Evolutionary conservation across 2,888 invertebrate species (phyloP).

Genomic region (Melinaea marsaeus): DNA sequence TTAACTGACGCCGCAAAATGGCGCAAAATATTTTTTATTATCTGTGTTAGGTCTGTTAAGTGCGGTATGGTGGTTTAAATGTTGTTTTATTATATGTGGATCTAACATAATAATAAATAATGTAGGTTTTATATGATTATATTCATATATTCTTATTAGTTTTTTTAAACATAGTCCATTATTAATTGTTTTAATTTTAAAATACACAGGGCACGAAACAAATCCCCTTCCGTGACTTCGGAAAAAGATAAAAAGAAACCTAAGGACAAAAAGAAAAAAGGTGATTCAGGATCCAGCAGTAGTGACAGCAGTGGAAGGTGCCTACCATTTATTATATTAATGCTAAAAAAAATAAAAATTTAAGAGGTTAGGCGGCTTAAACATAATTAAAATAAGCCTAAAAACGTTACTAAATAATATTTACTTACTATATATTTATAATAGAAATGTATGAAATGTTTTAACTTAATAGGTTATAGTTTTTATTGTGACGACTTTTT

Average conservation of each 20-base stretch:
- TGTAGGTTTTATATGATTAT: too few relatives aligned
- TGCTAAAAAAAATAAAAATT: conserved; percentile 16
- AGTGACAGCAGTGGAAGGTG: conserved; percentile 87
- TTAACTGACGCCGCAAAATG: conserved; percentile 24
- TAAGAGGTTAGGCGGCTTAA: conserved; percentile 20
- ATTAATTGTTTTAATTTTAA: neutral
- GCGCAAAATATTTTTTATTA: conserved; percentile 16
- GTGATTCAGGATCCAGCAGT: conserved; percentile 86
- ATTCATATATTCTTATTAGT: too few relatives aligned
- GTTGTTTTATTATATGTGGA: neutral
- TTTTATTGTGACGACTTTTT: too few relatives aligned
- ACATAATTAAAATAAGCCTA: neutral
- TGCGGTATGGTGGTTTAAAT: conserved; percentile 8
- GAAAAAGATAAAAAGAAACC: conserved; percentile 85
- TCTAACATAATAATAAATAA: too few relatives aligned
- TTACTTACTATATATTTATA: too few relatives aligned
- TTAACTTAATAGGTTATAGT: too few relatives aligned
- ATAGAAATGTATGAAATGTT: too few relatives aligned
- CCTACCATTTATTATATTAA: neutral
- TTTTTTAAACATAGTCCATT: too few relatives aligned
- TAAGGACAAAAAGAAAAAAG: conserved; percentile 80
- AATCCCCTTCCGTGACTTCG: conserved; percentile 82
- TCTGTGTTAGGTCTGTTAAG: conserved; percentile 15
- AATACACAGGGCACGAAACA: conserved; percentile 83
- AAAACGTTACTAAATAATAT: too few relatives aligned